A percentile compares a stretch with the other conserved stretches of the same genome.
These are phyloP conservation scores for Vespertilio murinus DNA, from an alignment of 2,797 vertebrate species.

Conservation along the genomic window DNA sequence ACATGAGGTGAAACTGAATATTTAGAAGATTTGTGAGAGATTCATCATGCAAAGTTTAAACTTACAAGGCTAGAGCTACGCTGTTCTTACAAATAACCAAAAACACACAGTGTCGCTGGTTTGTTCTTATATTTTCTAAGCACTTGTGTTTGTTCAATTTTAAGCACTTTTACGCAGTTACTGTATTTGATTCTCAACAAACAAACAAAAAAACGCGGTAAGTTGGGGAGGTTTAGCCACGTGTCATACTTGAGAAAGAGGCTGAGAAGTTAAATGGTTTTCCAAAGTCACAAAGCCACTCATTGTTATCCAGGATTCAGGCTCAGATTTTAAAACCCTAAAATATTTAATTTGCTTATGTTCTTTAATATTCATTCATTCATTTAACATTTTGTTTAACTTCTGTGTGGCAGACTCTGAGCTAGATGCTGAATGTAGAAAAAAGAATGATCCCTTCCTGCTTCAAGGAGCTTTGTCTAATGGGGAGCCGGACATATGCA, in stretches of 20 bases:
- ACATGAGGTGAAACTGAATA: slow-evolving; percentile 51
- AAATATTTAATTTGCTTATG: not conserved
- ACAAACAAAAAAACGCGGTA: not conserved
- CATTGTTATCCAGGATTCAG: not conserved
- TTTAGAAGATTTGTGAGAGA: slow-evolving; percentile 1
- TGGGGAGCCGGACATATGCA: not conserved
- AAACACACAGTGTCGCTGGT: not conserved
- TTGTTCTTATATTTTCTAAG: not conserved
- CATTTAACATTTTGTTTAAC: not conserved
- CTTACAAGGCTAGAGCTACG: not conserved
- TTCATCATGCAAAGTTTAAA: slow-evolving; percentile 36
- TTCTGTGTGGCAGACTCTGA: not conserved
- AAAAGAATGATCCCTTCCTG: not conserved
- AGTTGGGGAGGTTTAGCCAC: not conserved
- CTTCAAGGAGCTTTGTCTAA: not conserved
- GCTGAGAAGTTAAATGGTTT: not conserved
- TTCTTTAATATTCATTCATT: slow-evolving; percentile 6
- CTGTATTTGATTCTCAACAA: not conserved
- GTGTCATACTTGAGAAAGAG: not conserved
- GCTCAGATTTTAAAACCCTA: not conserved
- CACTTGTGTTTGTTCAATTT: not conserved
- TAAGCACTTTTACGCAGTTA: not conserved
- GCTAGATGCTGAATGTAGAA: not conserved
- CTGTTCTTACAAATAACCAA: not conserved
- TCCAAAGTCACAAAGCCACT: not conserved